These are phyloP conservation scores for Epinephelus malabaricus DNA, from an alignment of 2,797 vertebrate genomes.

Conservation along the genomic window DNA sequence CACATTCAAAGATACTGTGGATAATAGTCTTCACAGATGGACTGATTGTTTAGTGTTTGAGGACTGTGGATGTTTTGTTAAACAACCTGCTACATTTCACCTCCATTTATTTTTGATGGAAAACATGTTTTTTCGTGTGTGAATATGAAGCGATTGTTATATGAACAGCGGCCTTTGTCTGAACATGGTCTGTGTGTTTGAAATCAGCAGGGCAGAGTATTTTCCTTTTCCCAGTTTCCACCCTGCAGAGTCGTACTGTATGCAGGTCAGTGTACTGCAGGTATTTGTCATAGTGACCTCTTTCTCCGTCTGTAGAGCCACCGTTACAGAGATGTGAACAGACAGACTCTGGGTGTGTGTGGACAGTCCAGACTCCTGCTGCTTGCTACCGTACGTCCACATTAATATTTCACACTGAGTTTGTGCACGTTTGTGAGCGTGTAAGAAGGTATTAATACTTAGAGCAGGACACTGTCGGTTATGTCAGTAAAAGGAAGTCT, in stretches of 20 bases:
- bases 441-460: conserved; percentile 9
- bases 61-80: neutral
- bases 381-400: conserved; percentile 50
- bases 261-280: conserved; percentile 66
- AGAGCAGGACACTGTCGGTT: conserved; percentile 9
- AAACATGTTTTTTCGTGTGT: neutral
- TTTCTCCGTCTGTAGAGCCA: conserved; percentile 47
- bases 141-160: conserved; percentile 18
- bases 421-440: neutral
- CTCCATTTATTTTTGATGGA: conserved; percentile 10
- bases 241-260: conserved; percentile 47
- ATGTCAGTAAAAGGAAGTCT: conserved; percentile 10
- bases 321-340: conserved; percentile 46
- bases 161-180: conserved; percentile 8
- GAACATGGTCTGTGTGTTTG: conserved; percentile 15
- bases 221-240: conserved; percentile 3
- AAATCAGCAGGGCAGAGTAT: conserved; percentile 29
- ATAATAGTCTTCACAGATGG: neutral
- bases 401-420: conserved; percentile 46
- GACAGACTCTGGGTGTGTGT: conserved; percentile 51
- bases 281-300: conserved; percentile 75
- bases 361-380: conserved; percentile 36
- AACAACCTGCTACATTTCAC: conserved; percentile 22
- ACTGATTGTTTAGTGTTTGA: neutral
- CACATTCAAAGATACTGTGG: neutral